A percentile compares a stretch with the other conserved stretches of the same genome.
Evolutionary conservation across 2,113 vertebrate genomes (phyloP).

Genomic region (Rhabdornis inornatus): DNA sequence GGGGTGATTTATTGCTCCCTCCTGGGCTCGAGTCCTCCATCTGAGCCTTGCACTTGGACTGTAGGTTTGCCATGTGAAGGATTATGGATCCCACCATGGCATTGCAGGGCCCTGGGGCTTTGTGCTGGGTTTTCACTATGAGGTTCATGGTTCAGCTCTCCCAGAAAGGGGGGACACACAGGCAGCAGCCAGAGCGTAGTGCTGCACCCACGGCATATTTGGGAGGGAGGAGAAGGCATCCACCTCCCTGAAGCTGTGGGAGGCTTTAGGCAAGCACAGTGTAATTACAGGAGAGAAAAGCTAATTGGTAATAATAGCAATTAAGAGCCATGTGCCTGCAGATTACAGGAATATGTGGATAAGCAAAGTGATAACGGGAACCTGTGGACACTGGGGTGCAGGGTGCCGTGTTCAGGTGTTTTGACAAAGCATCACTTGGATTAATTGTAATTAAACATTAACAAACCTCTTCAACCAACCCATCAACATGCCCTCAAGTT

Average conservation of each 20-base stretch:
- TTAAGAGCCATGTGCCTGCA: slow-evolving; percentile 23
- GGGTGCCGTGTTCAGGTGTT: slow-evolving; percentile 4
- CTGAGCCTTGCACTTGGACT: neutral
- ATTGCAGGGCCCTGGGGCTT: neutral
- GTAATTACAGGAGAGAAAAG: slow-evolving; percentile 53
- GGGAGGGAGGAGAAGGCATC: neutral
- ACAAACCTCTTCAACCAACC: neutral
- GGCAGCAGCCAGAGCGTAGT: neutral
- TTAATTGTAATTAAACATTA: slow-evolving; percentile 26
- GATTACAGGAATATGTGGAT: slow-evolving; percentile 27
- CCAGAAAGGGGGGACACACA: fast-evolving
- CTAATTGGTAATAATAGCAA: slow-evolving; percentile 57
- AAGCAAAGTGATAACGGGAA: neutral
- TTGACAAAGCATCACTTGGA: slow-evolving; percentile 13
- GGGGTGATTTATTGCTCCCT: neutral
- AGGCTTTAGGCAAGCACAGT: neutral
- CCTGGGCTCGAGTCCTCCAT: neutral
- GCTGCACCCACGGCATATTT: neutral
- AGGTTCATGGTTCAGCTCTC: neutral
- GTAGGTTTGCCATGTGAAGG: neutral
- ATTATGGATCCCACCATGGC: neutral
- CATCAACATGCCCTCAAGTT: neutral
- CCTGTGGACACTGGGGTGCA: neutral
- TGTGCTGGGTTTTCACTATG: fast-evolving
- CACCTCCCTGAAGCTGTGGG: neutral